Percentiles rank a stretch among this genome's conserved stretches.
Evolutionary conservation across 2,888 invertebrate species (phyloP).

Genomic region (Holacanthella duospinosa): DNA sequence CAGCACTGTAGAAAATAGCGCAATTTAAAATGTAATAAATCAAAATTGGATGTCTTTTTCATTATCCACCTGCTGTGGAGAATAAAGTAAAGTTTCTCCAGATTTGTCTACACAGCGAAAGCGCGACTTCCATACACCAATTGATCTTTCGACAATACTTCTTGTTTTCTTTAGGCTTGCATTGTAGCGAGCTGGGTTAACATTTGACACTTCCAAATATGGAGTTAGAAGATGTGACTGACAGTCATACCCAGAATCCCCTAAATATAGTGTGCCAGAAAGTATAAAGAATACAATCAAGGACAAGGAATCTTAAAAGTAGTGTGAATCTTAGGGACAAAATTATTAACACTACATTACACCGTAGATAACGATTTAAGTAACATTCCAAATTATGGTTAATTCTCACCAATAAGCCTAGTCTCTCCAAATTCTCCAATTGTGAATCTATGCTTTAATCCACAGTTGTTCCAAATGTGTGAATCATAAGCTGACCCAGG

Average conservation of each 20-base stretch:
- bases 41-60: too few relatives aligned
- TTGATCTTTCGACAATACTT: not conserved
- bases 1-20: too few relatives aligned
- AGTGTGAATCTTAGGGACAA: too few relatives aligned
- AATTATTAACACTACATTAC: too few relatives aligned
- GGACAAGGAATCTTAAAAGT: too few relatives aligned
- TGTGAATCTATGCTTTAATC: not conserved
- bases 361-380: too few relatives aligned
- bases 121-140: not conserved
- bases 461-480: conserved; percentile 6
- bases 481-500: conserved; percentile 12
- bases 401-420: not conserved
- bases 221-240: not conserved
- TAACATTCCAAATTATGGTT: too few relatives aligned
- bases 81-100: too few relatives aligned
- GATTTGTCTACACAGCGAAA: not conserved
- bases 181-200: not conserved
- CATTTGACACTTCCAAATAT: not conserved
- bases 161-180: not conserved
- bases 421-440: not conserved
- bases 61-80: too few relatives aligned
- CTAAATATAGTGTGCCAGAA: not conserved
- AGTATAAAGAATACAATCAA: not conserved
- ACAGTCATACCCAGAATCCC: not conserved
- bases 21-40: too few relatives aligned